A percentile compares a stretch with the other conserved stretches of the same genome.
Conservation (phyloP, 1,140 invertebrate genomes). For the Drosophila triauraria region DNA sequence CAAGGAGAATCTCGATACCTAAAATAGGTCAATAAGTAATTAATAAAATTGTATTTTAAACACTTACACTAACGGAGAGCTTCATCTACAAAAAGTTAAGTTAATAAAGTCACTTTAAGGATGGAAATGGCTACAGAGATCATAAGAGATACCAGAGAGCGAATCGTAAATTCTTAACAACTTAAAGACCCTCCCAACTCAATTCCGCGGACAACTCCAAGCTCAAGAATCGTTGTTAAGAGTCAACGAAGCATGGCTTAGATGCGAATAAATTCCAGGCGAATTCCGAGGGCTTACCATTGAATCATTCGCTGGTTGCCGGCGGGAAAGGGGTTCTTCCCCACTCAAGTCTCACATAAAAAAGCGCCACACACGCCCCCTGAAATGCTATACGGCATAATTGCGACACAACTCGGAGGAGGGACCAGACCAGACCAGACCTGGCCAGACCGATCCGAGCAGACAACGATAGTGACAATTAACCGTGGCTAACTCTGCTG, state of each 20-base stretch:
- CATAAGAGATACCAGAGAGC: background rate
- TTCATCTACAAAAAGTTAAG: no score
- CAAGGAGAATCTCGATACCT: no score
- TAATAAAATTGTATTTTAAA: no score
- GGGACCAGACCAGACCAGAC: constrained; percentile 15
- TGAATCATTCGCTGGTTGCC: constrained; percentile 31
- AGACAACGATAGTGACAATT: constrained; percentile 79
- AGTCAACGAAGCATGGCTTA: constrained; percentile 62
- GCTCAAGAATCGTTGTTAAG: constrained; percentile 10
- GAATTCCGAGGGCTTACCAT: constrained; percentile 61
- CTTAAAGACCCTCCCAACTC: constrained; percentile 57
- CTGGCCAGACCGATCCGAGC: constrained; percentile 16
- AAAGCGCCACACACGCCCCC: constrained; percentile 46
- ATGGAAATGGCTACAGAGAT: no score
- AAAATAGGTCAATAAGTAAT: no score
- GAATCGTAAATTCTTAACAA: constrained; percentile 58
- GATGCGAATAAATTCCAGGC: constrained; percentile 40
- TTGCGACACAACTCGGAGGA: constrained; percentile 42
- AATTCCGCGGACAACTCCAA: background rate
- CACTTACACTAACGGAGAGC: no score
- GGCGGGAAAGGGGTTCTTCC: background rate
- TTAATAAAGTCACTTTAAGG: no score
- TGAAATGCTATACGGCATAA: constrained; percentile 70
- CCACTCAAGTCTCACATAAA: constrained; percentile 8
- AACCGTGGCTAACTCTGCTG: constrained; percentile 71